Conservation (phyloP, 37 sponge, comb jelly and placozoan genomes). For the Crambe crambe region DNA sequence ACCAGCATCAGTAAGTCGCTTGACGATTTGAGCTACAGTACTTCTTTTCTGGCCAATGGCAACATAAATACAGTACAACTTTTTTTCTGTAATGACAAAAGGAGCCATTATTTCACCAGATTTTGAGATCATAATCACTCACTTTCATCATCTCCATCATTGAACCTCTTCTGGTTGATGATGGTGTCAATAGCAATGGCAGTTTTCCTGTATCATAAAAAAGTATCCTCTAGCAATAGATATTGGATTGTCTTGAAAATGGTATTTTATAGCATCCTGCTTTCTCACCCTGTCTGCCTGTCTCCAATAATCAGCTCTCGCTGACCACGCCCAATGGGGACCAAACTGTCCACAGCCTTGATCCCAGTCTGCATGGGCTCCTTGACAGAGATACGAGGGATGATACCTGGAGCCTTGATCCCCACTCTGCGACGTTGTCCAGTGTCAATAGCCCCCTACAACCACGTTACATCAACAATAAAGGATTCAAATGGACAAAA, state of each 20-base stretch:
- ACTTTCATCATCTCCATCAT: slow-evolving; percentile 94
- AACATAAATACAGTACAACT: slow-evolving; percentile 97
- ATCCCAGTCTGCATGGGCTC: slow-evolving; percentile 99
- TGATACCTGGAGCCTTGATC: slow-evolving; percentile 98
- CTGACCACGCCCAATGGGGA: slow-evolving; percentile 99
- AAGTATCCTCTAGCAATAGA: not conserved
- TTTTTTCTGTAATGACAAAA: slow-evolving; percentile 68
- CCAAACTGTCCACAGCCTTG: slow-evolving; percentile 98
- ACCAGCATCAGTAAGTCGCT: slow-evolving; percentile 92
- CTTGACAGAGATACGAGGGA: slow-evolving; percentile 94
- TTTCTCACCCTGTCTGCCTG: slow-evolving; percentile 96
- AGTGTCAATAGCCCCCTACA: slow-evolving; percentile 83
- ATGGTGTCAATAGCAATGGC: slow-evolving; percentile 99
- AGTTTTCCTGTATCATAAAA: slow-evolving; percentile 76
- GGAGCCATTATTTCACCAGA: not conserved
- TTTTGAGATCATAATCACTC: not conserved
- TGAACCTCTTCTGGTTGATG: slow-evolving; percentile 97
- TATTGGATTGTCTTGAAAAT: not conserved
- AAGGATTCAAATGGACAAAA: not conserved
- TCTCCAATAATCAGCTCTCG: slow-evolving; percentile 99
- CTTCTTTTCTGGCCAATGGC: slow-evolving; percentile 99
- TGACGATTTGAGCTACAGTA: slow-evolving; percentile 98
- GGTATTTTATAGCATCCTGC: slow-evolving; percentile 70
- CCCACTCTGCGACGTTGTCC: slow-evolving; percentile 84
- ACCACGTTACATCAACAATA: not conserved